Evolutionary conservation across 1,140 invertebrate species (phyloP).

Genomic region (Temnothorax longispinosus): DNA sequence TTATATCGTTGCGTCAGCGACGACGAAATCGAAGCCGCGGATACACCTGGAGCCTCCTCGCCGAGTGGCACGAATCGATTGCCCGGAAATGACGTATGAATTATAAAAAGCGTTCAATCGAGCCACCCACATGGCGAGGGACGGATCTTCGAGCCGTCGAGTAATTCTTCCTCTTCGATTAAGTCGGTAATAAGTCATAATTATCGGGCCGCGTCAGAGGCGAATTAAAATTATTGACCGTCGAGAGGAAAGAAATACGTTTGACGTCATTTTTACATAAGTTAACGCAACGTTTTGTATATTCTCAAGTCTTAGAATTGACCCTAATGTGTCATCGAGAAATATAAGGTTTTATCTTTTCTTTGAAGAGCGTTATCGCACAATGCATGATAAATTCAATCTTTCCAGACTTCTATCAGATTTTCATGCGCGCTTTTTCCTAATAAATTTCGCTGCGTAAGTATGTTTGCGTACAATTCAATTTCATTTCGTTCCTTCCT

Average conservation of each 20-base stretch:
- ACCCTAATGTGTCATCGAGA: too few species aligned
- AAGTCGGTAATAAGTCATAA: background rate
- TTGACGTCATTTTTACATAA: conserved; percentile 4
- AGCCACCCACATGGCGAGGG: background rate
- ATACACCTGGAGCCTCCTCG: background rate
- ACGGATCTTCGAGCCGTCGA: background rate
- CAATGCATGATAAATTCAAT: background rate
- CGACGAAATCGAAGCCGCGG: background rate
- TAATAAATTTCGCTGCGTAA: background rate
- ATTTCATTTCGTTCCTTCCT: background rate
- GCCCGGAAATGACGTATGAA: conserved; percentile 26
- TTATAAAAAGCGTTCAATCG: conserved; percentile 22
- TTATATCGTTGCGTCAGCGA: background rate
- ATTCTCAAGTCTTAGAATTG: background rate
- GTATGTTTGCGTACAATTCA: background rate
- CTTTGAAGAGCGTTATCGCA: background rate
- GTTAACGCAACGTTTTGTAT: background rate
- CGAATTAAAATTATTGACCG: background rate
- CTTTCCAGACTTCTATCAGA: background rate
- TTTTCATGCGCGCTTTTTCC: background rate
- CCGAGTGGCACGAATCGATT: conserved; percentile 21
- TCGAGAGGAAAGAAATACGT: background rate
- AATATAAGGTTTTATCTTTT: background rate
- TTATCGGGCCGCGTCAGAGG: background rate
- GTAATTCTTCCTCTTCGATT: conserved; percentile 5